Percentiles rank a stretch among this genome's conserved stretches.
These are phyloP conservation scores for Spinus pinus DNA, from an alignment of 2,797 vertebrate genomes.

Conservation along the genomic window DNA sequence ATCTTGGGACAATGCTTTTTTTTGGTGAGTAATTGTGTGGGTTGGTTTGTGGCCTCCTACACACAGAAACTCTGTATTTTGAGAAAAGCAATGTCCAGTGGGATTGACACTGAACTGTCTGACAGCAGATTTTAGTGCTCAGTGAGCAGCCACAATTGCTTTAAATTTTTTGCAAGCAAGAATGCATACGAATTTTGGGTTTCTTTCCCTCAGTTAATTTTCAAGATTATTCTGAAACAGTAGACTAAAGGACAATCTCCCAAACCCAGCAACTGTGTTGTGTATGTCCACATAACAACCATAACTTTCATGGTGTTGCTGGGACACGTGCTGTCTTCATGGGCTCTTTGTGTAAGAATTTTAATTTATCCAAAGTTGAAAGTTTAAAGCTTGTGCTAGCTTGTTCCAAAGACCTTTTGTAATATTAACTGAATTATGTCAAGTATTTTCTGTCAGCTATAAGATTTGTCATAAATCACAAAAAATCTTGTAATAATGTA, in stretches of 20 bases:
- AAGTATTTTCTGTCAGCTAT: conserved; percentile 54
- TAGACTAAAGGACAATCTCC: neutral
- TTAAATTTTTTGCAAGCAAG: neutral
- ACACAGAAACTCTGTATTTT: neutral
- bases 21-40: neutral
- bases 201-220: neutral
- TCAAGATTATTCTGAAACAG: neutral
- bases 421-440: conserved; percentile 61
- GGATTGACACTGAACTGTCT: neutral
- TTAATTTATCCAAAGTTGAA: conserved; percentile 37
- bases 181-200: neutral
- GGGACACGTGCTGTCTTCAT: neutral
- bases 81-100: neutral
- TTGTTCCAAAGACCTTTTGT: conserved; percentile 41
- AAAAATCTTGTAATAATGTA: conserved; percentile 50
- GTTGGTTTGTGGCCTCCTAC: neutral
- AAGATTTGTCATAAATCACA: conserved; percentile 59
- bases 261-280: neutral
- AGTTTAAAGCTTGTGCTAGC: conserved; percentile 49
- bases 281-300: neutral
- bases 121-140: neutral
- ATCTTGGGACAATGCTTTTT: neutral
- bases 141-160: neutral
- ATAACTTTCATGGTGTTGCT: neutral
- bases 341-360: conserved; percentile 23